A percentile compares a stretch with the other conserved stretches of the same genome.
These are phyloP conservation scores for Orthosia incerta DNA, from an alignment of 2,888 invertebrate species.

Conservation along the genomic window DNA sequence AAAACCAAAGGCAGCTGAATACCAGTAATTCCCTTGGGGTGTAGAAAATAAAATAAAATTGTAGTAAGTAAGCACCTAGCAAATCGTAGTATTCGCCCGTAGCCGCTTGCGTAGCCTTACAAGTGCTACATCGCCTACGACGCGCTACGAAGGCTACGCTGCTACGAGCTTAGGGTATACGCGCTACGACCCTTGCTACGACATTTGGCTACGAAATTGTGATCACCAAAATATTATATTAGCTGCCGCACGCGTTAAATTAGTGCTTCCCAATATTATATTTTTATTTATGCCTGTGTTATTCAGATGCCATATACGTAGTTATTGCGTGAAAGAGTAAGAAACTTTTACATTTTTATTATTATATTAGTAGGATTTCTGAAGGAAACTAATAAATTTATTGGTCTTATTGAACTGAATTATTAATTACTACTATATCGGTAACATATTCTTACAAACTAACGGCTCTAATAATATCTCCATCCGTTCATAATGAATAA, in stretches of 20 bases:
- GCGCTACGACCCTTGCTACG: constrained; percentile 8
- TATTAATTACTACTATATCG: constrained; percentile 8
- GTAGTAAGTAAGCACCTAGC: background rate
- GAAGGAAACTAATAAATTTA: background rate
- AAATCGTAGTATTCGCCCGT: background rate
- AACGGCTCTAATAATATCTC: constrained; percentile 9
- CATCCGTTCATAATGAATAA: constrained; percentile 12
- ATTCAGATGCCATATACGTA: too few relatives aligned
- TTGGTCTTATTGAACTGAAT: constrained; percentile 1
- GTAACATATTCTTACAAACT: background rate
- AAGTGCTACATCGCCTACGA: constrained; percentile 35
- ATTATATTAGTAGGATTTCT: too few relatives aligned
- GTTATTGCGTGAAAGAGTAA: too few relatives aligned
- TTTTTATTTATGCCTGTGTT: too few relatives aligned
- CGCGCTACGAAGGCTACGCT: constrained; percentile 48
- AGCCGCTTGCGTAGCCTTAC: constrained; percentile 17
- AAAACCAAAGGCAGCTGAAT: too few relatives aligned
- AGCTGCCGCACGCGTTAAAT: too few relatives aligned
- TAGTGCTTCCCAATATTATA: too few relatives aligned
- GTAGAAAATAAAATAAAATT: background rate
- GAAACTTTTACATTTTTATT: too few relatives aligned
- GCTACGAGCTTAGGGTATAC: constrained; percentile 39
- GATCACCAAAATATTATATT: constrained; percentile 3
- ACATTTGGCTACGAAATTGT: constrained; percentile 14
- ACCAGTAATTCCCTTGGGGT: too few relatives aligned